Evolutionary conservation across 1,140 invertebrate species (phyloP), one percentile per base, ranked within the genome.

Genomic region (Drosophila trapezifrons): DNA sequence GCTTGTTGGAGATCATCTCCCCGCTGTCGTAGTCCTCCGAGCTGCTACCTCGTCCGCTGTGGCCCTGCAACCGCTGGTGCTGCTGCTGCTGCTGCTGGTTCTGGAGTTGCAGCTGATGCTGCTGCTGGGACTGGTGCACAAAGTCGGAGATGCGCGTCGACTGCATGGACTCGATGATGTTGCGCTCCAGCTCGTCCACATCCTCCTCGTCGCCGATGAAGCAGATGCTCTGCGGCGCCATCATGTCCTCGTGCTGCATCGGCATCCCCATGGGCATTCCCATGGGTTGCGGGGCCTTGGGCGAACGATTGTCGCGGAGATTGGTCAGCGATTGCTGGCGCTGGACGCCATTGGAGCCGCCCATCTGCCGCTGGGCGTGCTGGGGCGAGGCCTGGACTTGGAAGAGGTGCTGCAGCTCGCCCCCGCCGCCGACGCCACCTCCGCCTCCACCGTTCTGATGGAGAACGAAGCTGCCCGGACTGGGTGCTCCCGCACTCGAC

Each of bases 151-250:
- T 82, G 35, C 90, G 84, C 27, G 90, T 91, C 9, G 83, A 76
- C 51, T 91, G 91, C 89, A 92, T 90, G 2, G 86, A 82, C 49
- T 92, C 91, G 35, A 92, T 91, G 22, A 91, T 91, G 57, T 92
- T 92, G 22, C 91, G 91, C 54, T 92, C 91, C 29, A 92, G 73
- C 67, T 92, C 90, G 0, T 92, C 91, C 35, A 92, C 85, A 54
- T 93, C 92, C 65, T 93, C 92, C 32, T 90, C 93, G 90, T 95
- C 95, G 92, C 96, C 97, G 78, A 97, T 97, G 89, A 98, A 98
- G 32, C 97, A 98, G 76, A 98, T 97, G 93, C 96, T 97, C 92
- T 98, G 97, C 9, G 97, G 97, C 84, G 97, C 97, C 90, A 91
- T 91, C 76, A 91, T 90, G 49, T 91, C 87, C 47, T 91, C 87